phyloP scores from a whole-genome alignment of 2,797 vertebrate species.

The Acrossocheilus fasciatus region DNA sequence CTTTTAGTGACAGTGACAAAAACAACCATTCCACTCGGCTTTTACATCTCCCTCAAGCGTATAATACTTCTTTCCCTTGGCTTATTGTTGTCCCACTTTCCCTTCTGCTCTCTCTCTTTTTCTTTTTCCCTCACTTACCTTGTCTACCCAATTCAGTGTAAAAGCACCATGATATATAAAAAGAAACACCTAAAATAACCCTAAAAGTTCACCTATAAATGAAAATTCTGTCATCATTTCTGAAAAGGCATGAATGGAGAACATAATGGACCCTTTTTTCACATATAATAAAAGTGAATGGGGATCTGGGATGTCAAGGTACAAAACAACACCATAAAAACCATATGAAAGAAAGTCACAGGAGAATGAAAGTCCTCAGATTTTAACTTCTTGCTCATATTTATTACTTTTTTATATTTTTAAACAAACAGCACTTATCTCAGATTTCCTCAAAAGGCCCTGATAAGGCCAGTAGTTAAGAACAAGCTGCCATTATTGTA shows the following conservation, averaged over 20 bases:
- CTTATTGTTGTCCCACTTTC: slow-evolving; percentile 33
- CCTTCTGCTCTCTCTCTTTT: slow-evolving; percentile 6
- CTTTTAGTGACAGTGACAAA: slow-evolving; percentile 53
- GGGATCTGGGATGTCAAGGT: not conserved
- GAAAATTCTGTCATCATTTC: not conserved
- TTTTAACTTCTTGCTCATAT: not conserved
- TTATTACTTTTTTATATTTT: not conserved
- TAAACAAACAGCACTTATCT: slow-evolving; percentile 7
- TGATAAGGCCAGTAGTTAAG: slow-evolving; percentile 31
- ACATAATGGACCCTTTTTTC: not conserved
- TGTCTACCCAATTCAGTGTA: slow-evolving; percentile 24
- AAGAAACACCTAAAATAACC: slow-evolving; percentile 21
- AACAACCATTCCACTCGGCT: slow-evolving; percentile 36
- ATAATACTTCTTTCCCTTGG: slow-evolving; percentile 22
- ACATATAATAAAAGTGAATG: not conserved
- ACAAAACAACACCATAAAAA: not conserved
- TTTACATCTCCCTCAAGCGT: slow-evolving; percentile 41
- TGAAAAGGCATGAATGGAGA: not conserved
- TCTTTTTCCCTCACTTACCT: slow-evolving; percentile 10
- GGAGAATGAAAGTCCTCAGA: not conserved
- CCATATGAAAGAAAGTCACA: not conserved
- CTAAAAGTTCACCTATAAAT: not conserved
- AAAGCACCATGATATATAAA: slow-evolving; percentile 22
- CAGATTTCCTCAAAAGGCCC: not conserved
- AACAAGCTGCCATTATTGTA: slow-evolving; percentile 19